Base-by-base conservation (phyloP, 2,113 vertebrate species). In the Pachyramphus minor region DNA sequence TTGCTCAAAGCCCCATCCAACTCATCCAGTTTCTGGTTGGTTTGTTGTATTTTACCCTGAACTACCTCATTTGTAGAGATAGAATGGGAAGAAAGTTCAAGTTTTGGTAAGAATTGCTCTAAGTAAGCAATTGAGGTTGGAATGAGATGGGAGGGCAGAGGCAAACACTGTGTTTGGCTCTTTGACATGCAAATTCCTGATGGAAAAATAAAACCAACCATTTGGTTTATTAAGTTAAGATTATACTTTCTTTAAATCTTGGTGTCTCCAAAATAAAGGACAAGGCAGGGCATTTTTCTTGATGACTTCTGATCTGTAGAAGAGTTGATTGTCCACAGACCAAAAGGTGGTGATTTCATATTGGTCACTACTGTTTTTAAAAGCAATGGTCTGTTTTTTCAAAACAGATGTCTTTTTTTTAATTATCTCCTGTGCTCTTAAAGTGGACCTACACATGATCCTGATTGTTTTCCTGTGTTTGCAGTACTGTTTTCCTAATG, bases 41-140 rank as follows among this genome's bases (percentile, higher is more conserved):
- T 62, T 83, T 71, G 27, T 27, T 90, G 95, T 81, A 31, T 83
- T 96, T 93, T 94, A 90, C 52, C 31, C 44, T 78, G 44, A 94
- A 62, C 95, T 96, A 91, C 93, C 95, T 96, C 93, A 92, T 90
- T 84, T 86, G 11, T 75, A 72, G 79, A 71, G 79, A 90, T 20
- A 21, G 52, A 84, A 53, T 49, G 28, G 53, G 64, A 64, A 90
- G 47, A 84, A 78, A 63, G 39, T 9, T 1, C 41, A 56, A 72
- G 35, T 89, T 88, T 64, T 77, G n/a, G 3, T 60, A 80, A 86
- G 52, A 86, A 75, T 63, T 80, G 33, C 24, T 86, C 21, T 53
- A 71, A 84, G 42, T 67, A 53, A 55, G 55, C 74, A 58, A 2
- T 80, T 67, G 55, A 80, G 67, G 28, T 53, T 89, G 49, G 45